Base-by-base conservation (phyloP, 2,888 invertebrate species). In the Ophion obscuratus region DNA sequence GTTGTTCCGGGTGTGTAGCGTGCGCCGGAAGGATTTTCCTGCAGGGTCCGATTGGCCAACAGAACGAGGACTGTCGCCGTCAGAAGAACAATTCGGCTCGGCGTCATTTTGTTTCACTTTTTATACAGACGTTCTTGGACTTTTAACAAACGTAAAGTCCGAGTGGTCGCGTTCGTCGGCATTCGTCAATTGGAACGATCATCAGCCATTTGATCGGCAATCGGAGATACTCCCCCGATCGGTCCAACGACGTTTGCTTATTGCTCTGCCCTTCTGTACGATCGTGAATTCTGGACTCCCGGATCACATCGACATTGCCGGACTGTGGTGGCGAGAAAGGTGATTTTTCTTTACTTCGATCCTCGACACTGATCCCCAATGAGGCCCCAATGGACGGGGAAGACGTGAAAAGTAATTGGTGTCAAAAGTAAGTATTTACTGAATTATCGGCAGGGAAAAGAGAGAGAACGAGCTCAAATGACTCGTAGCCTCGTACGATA, bases 1-100 rank as follows among this genome's bases (percentile, higher is more conserved):
- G 86, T 61, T 17, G 90, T 84, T 62, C 88, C 78, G n/a, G 84
- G 87, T 73, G 90, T 86, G 75, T 87, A 89, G 31, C 90, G 90
- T 14, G 88, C 88, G 27, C 88, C 88, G 57, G 88, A 82, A 67
- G 86, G 83, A 36, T 76, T 87, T 40, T 89, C 90, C 67, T 87
- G 86, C 17, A 85, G 57, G 2, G 82, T 76, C n/a, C 66, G 81
- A 71, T 75, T 79, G 27, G 86, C 82, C 53, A 89, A 79, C 36
- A 89, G 77, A 36, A 87, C 66, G 20, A 86, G 75, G 14, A 75
- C 68, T 17, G 85, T 82, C 40, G 88, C 80, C 78, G 88, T 75
- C 76, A 89, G 64, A 47, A 88, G 44, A 71, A 68, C 64, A 68
- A 61, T 80, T 74, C 84, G 84, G 70, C 68, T 77, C 74, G 47